Evolutionary conservation across 2,888 invertebrate genomes (phyloP).

Genomic region (Tetragnatha montana): DNA sequence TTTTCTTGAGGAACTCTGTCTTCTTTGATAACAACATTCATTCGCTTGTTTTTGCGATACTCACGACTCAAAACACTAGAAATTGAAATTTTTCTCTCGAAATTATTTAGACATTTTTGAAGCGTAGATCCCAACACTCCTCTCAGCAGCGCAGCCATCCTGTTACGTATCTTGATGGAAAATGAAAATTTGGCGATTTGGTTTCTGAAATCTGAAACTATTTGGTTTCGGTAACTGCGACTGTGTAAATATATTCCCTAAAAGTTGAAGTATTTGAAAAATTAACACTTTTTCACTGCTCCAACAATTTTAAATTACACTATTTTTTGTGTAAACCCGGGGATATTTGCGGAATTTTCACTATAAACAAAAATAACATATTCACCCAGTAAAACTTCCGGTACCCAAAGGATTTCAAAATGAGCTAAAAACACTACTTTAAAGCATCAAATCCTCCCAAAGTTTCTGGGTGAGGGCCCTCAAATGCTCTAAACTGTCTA

Average conservation of each 20-base stretch:
- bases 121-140: constrained; percentile 11
- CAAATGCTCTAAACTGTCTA: too few species aligned
- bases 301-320: not conserved
- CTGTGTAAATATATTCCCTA: not conserved
- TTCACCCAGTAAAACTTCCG: too few species aligned
- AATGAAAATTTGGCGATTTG: not conserved
- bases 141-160: constrained; percentile 25
- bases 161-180: not conserved
- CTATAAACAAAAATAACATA: too few species aligned
- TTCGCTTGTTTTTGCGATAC: constrained; percentile 56
- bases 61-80: constrained; percentile 36
- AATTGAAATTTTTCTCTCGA: constrained; percentile 26
- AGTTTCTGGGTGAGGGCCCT: too few species aligned
- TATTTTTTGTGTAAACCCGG: too few species aligned
- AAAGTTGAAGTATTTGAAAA: constrained; percentile 1
- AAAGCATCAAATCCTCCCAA: too few species aligned
- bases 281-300: not conserved
- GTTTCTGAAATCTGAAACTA: not conserved
- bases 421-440: too few species aligned
- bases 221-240: constrained; percentile 12
- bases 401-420: too few species aligned
- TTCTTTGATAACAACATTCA: constrained; percentile 61
- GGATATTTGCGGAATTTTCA: too few species aligned
- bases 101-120: constrained; percentile 15
- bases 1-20: constrained; percentile 62